Evolutionary conservation across 2,797 vertebrate species (phyloP), one percentile per base, ranked within the genome.

Genomic region (Gila robusta): DNA sequence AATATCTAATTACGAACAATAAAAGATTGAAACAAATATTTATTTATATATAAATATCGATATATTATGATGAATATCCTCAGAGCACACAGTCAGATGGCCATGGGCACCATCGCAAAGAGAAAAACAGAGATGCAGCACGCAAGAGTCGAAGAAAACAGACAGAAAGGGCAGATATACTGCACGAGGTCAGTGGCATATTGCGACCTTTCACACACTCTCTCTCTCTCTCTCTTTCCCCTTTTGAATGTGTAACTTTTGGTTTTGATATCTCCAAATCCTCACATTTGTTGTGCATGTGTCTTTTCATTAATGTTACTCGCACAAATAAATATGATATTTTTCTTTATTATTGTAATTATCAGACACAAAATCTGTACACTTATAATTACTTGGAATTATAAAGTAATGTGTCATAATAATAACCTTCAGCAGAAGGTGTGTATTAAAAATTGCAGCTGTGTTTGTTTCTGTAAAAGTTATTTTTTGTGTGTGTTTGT

Each of bases 81-180:
- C 89, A 94, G 93, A 92, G 88, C 4, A 62, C 41, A n/a, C 85
- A 88, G 0, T 9, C n/a, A n/a, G 71, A 41, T 1, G 47, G 85
- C 6, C 91, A 86, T 10, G 90, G 88, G 66, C 84, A 90, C 23
- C 94, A 91, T 82, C 93, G 93, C 59, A 93, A 89, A 35, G 92
- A 94, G 71, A 96, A 93, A 90, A 97, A 97, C 93, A 91, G 95
- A 77, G 90, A 90, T 0, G 95, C 96, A 0, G 96, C 97, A 5
- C 94, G 95, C 86, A 96, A 94, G 88, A 97, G 95, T 88, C 93
- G 97, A 44, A 95, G 82, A 82, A 97, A 95, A 56, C 96, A 97
- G 81, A 98, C 95, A 0, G 91, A 97, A 87, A 94, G 92, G 81
- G 97, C 96, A 0, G 97, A 98, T 0, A 83, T 92, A 3, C 94